Conservation (phyloP, 2,797 vertebrate genomes). For the Neosalanx taihuensis region DNA sequence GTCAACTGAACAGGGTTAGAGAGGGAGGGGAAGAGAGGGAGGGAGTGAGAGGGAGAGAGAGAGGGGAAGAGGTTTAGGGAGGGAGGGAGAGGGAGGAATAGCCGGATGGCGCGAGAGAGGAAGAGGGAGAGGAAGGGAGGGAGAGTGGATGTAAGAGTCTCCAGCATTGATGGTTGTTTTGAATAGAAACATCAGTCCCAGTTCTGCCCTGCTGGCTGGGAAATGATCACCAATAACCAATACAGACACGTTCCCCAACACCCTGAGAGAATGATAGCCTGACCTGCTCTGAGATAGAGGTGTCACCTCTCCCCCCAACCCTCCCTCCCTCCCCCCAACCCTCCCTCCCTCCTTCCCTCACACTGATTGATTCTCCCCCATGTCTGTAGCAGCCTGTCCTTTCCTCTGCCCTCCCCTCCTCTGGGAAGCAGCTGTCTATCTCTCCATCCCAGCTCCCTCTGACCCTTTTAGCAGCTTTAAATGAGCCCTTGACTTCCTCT, state of each 20-base stretch:
- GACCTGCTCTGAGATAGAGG: constrained; percentile 58
- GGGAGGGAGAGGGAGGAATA: no score
- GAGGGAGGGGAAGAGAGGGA: no score
- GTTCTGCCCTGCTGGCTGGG: constrained; percentile 29
- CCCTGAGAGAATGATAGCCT: constrained; percentile 50
- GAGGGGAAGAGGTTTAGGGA: no score
- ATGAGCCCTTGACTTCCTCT: constrained; percentile 53
- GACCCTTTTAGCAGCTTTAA: constrained; percentile 64
- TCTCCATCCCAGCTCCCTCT: constrained; percentile 34
- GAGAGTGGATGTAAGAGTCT: no score
- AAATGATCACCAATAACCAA: neutral
- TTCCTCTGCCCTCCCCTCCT: constrained; percentile 30
- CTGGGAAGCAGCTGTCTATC: constrained; percentile 66
- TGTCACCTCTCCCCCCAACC: constrained; percentile 43
- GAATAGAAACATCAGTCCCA: constrained; percentile 44
- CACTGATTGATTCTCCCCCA: constrained; percentile 49
- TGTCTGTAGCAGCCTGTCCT: constrained; percentile 39
- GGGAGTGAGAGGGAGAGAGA: no score
- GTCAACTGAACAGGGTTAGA: neutral
- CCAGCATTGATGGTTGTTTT: neutral
- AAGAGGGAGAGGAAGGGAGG: no score
- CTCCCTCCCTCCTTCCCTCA: constrained; percentile 43
- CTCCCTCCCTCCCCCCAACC: constrained; percentile 57
- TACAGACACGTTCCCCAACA: neutral
- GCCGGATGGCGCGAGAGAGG: no score